Conservation (phyloP, 2,113 vertebrate genomes). For the Plecotus auritus region DNA sequence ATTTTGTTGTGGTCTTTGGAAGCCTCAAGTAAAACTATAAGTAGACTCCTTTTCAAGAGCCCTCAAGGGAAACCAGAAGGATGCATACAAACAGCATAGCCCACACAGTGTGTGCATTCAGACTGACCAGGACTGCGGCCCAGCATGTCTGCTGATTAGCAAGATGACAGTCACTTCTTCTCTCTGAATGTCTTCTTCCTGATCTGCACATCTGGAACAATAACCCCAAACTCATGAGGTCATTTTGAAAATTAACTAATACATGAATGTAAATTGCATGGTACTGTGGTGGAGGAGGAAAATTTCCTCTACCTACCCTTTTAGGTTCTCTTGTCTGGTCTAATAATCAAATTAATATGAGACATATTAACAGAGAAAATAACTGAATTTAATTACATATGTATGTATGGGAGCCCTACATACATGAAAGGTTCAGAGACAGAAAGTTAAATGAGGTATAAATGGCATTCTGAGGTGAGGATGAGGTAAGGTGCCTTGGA, state of each 20-base stretch:
- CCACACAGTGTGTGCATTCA: neutral
- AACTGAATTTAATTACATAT: neutral
- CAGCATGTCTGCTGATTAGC: neutral
- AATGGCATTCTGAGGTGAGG: neutral
- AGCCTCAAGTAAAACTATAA: neutral
- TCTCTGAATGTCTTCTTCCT: neutral
- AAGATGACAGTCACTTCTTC: fast-evolving
- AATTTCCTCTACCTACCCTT: neutral
- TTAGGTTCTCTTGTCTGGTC: neutral
- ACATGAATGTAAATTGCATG: neutral
- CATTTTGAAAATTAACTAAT: neutral
- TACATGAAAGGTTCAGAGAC: neutral
- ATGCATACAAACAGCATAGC: fast-evolving
- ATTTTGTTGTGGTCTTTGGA: neutral
- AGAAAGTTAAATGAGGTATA: neutral
- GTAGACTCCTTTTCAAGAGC: neutral
- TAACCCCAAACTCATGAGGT: neutral
- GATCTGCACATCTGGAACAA: neutral
- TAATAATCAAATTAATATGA: neutral
- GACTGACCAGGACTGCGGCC: fast-evolving
- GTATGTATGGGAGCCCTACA: neutral
- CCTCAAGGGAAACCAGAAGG: neutral
- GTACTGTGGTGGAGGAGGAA: neutral
- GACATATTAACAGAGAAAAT: neutral
- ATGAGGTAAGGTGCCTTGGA: neutral